A percentile compares a stretch with the other conserved stretches of the same genome.
phyloP scores from a whole-genome alignment of 2,113 vertebrate genomes.

The Thomomys bottae region DNA sequence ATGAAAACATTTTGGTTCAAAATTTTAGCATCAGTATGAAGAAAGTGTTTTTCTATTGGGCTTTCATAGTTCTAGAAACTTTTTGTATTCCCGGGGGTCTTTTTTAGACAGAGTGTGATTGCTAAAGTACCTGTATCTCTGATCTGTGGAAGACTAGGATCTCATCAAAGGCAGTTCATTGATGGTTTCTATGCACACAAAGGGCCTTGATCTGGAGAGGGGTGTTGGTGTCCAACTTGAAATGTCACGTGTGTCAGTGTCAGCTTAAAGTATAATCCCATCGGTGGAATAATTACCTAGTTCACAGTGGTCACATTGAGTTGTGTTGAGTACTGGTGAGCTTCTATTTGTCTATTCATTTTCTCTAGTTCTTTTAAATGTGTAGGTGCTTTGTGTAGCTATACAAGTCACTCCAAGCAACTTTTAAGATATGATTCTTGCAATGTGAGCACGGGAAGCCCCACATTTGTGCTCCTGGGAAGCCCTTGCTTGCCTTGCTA shows the following conservation, averaged over 20 bases:
- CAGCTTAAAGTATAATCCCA: background rate
- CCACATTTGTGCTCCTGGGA: background rate
- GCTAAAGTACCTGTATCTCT: background rate
- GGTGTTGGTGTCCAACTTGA: background rate
- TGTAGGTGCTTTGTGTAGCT: background rate
- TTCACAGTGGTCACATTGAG: background rate
- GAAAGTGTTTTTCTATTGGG: background rate
- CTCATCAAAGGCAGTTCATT: background rate
- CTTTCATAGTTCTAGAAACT: slow-evolving; percentile 3
- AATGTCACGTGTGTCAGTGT: background rate
- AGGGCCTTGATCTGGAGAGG: background rate
- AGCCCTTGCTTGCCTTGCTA: background rate
- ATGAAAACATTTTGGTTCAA: background rate
- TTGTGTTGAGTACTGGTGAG: background rate
- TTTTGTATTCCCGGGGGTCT: background rate
- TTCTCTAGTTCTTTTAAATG: background rate
- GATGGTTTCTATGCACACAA: background rate
- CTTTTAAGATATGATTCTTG: background rate
- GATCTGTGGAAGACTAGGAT: background rate
- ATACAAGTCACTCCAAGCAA: background rate
- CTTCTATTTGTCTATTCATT: background rate
- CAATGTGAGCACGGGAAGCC: slow-evolving; percentile 10
- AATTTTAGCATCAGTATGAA: slow-evolving; percentile 8
- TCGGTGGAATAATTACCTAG: background rate
- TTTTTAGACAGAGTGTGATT: background rate